phyloP scores from a whole-genome alignment of 2,113 vertebrate genomes.

The Globicephala melas region DNA sequence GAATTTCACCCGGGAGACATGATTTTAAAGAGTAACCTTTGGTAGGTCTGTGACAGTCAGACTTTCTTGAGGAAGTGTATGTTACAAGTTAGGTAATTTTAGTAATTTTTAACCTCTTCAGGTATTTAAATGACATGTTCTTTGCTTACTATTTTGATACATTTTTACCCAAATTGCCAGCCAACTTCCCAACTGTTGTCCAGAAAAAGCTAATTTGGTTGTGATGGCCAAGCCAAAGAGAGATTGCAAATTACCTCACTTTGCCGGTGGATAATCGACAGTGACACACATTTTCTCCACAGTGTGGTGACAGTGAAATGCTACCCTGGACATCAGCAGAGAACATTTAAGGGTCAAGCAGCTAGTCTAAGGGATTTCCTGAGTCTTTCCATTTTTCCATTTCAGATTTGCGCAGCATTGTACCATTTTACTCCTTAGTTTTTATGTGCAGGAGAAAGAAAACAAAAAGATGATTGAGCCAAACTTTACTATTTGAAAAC shows the following conservation, averaged over 20 bases:
- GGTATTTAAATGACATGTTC: not conserved
- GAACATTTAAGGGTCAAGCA: rapidly evolving
- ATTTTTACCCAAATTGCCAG: not conserved
- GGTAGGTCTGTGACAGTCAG: not conserved
- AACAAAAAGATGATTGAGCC: not conserved
- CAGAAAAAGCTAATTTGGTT: not conserved
- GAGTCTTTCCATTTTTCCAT: not conserved
- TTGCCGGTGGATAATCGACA: rapidly evolving
- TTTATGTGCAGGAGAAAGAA: not conserved
- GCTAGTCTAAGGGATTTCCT: not conserved
- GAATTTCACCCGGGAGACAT: not conserved
- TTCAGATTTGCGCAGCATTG: not conserved
- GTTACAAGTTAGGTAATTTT: too few species aligned
- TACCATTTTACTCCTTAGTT: not conserved
- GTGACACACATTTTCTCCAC: not conserved
- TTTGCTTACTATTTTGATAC: not conserved
- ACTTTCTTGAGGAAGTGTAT: not conserved
- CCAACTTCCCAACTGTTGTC: not conserved
- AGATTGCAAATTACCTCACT: rapidly evolving
- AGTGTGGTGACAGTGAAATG: rapidly evolving
- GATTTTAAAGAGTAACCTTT: not conserved
- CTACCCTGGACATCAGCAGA: too few species aligned
- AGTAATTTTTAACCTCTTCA: not conserved
- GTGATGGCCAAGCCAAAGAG: not conserved
- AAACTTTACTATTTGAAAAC: not conserved